Base-by-base conservation (phyloP, 2,797 vertebrate species). In the Hoplostethus mediterraneus region DNA sequence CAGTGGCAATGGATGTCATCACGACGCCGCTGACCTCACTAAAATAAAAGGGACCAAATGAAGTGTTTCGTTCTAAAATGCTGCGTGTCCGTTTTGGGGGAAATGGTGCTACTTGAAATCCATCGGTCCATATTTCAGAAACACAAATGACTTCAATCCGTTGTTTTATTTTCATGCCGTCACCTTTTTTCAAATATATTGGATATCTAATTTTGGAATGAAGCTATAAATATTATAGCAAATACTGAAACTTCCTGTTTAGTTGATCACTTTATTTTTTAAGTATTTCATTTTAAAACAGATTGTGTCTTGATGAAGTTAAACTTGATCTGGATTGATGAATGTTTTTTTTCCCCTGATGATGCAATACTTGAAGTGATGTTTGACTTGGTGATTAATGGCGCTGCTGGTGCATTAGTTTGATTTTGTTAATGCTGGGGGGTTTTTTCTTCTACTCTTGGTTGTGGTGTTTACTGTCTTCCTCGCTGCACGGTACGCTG, bases 31-130 rank as follows among this genome's bases (percentile, higher is more conserved):
- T 48, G 73, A 73, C 70, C 71, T 77, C 75, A 68, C 6, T 59
- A 84, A 45, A 64, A 67, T 30, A 21, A 82, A 84, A 45, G 67
- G 77, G 87, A 89, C 89, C 88, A 86, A 89, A 80, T 40, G 8
- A 73, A 55, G 73, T 61, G 73, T 80, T 84, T 77, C 57, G 61
- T 62, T 55, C 14, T 57, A 28, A 75, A 79, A 86, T 53, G 63
- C 74, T 66, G 1, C 73, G 71, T 4, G 67, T 68, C 17, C 3
- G 13, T 68, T 69, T 30, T 6, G 10, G 55, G 10, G 55, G 74
- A 66, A 75, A 49, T 64, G 49, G 61, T 21, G 16, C 44, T 80
- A 75, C 82, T 84, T 89, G 72, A 87, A 87, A 64, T 21, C 21
- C 21, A 21, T 21, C 21, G 1, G 21, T 40, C 7, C 2, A 40